Conservation (phyloP, 1,140 invertebrate genomes). For the Hylyphantes graminicola region DNA sequence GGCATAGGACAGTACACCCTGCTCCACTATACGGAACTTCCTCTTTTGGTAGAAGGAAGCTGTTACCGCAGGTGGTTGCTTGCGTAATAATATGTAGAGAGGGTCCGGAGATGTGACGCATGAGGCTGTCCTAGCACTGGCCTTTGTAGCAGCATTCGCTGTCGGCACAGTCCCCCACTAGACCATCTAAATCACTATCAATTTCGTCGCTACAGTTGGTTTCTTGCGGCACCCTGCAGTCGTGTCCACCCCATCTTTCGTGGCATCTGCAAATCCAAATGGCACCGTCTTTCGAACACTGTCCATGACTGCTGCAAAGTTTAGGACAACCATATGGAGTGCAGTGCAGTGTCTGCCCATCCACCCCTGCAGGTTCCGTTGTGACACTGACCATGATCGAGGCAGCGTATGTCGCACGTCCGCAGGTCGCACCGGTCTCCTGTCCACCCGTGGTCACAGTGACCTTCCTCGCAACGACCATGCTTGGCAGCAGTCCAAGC, state of each 20-base stretch:
- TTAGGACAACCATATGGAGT: constrained; percentile 94
- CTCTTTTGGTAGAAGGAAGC: constrained; percentile 98
- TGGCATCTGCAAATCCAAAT: constrained; percentile 94
- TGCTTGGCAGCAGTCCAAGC: too few species aligned
- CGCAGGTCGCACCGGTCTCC: too few species aligned
- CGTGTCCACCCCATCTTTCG: constrained; percentile 91
- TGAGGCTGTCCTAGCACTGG: constrained; percentile 83
- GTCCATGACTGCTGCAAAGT: constrained; percentile 88
- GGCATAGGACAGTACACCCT: constrained; percentile 96
- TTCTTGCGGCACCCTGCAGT: constrained; percentile 91
- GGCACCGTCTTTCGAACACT: constrained; percentile 78
- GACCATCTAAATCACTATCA: constrained; percentile 97
- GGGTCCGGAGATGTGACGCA: constrained; percentile 93
- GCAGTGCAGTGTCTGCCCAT: too few species aligned
- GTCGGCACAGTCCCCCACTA: constrained; percentile 96
- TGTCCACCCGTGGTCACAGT: too few species aligned
- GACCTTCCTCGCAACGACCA: too few species aligned
- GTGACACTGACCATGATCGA: too few species aligned
- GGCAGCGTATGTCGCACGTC: too few species aligned
- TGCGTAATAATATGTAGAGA: constrained; percentile 90
- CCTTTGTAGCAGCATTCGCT: constrained; percentile 92
- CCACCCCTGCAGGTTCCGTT: too few species aligned
- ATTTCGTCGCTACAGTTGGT: constrained; percentile 89
- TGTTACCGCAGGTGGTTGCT: constrained; percentile 94
- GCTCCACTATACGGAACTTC: constrained; percentile 97